These are phyloP conservation scores for Symphodus melops DNA, from an alignment of 2,113 vertebrate genomes.

Conservation along the genomic window DNA sequence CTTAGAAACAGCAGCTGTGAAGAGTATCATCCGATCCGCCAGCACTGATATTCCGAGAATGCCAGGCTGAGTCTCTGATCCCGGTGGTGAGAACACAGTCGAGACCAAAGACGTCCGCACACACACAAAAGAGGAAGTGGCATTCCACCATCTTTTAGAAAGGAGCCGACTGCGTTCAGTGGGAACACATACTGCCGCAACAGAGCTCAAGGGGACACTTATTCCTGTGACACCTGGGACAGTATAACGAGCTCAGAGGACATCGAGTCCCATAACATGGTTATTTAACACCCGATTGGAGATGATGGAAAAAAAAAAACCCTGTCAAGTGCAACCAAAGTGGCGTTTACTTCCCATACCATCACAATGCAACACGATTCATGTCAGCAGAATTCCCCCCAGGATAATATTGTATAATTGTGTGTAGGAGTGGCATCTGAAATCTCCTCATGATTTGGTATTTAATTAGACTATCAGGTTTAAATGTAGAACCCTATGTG, in stretches of 20 bases:
- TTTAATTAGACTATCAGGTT: not conserved
- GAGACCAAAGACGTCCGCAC: conserved; percentile 44
- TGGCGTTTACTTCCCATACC: conserved; percentile 43
- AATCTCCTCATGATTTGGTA: not conserved
- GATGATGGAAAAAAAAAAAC: conserved; percentile 42
- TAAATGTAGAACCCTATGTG: not conserved
- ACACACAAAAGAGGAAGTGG: conserved; percentile 50
- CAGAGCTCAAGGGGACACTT: conserved; percentile 69
- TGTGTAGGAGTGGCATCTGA: not conserved
- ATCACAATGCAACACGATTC: conserved; percentile 27
- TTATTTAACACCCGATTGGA: conserved; percentile 73
- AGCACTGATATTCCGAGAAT: conserved; percentile 77
- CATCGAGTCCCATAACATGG: conserved; percentile 59
- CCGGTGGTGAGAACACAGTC: conserved; percentile 56
- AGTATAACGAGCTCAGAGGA: conserved; percentile 70
- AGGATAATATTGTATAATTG: conserved; percentile 19
- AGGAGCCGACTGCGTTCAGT: conserved; percentile 47
- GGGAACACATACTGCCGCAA: conserved; percentile 60
- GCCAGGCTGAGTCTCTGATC: conserved; percentile 68
- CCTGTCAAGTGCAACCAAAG: conserved; percentile 39
- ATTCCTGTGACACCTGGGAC: conserved; percentile 68
- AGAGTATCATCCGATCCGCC: conserved; percentile 69
- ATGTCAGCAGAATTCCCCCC: conserved; percentile 16
- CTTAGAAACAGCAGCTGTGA: conserved; percentile 83
- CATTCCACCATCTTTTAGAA: conserved; percentile 68